phyloP scores from a whole-genome alignment of 2,797 vertebrate genomes.

The Aeoliscus strigatus region DNA sequence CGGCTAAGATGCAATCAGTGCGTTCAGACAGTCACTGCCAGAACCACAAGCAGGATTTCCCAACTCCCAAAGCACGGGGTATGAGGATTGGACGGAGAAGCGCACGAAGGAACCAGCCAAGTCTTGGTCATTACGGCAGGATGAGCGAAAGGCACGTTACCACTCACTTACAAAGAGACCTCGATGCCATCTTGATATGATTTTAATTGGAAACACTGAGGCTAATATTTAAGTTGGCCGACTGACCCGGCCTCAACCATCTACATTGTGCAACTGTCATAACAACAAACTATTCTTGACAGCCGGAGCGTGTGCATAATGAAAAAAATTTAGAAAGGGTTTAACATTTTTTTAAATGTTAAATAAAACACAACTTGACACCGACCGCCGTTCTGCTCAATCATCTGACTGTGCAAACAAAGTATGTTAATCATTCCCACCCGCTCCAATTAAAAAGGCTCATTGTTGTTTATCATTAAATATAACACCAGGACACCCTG shows the following conservation, averaged over 20 bases:
- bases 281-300: slow-evolving; percentile 21
- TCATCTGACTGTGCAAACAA: not conserved
- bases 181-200: slow-evolving; percentile 24
- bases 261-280: slow-evolving; percentile 14
- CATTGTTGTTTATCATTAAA: slow-evolving; percentile 52
- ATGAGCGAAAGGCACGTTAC: slow-evolving; percentile 21
- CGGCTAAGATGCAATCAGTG: slow-evolving; percentile 47
- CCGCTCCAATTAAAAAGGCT: slow-evolving; percentile 26
- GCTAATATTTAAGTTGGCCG: slow-evolving; percentile 40
- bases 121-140: slow-evolving; percentile 32
- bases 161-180: slow-evolving; percentile 23
- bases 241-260: slow-evolving; percentile 6
- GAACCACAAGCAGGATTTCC: slow-evolving; percentile 69
- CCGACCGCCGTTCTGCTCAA: slow-evolving; percentile 3
- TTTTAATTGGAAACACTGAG: slow-evolving; percentile 37
- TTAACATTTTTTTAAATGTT: slow-evolving; percentile 6
- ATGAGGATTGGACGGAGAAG: slow-evolving; percentile 44
- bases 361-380: slow-evolving; percentile 30
- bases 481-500: slow-evolving; percentile 31
- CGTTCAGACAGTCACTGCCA: slow-evolving; percentile 39
- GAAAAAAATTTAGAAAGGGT: slow-evolving; percentile 1
- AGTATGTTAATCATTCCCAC: slow-evolving; percentile 21
- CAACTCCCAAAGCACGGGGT: slow-evolving; percentile 50
- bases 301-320: slow-evolving; percentile 14
- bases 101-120: slow-evolving; percentile 35